Evolutionary conservation across 2,113 vertebrate species (phyloP).

Genomic region (Tragelaphus scriptus): DNA sequence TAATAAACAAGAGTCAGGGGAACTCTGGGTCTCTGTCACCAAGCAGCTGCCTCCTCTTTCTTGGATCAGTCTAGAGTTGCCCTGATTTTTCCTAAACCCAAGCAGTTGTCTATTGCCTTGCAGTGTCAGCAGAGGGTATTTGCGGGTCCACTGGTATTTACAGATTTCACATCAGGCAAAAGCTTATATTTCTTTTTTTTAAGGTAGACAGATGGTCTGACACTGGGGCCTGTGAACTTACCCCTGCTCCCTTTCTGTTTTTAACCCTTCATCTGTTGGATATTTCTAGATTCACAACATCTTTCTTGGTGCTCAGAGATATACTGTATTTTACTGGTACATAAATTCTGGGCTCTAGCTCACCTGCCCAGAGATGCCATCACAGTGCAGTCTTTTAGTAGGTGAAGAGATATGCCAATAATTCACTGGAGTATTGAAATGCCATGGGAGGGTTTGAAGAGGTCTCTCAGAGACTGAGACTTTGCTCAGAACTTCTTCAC

Average conservation of each 20-base stretch:
- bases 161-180: conserved; percentile 37
- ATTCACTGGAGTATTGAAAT: not conserved
- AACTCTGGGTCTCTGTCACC: not conserved
- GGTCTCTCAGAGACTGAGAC: not conserved
- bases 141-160: not conserved
- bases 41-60: conserved; percentile 61
- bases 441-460: not conserved
- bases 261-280: conserved; percentile 28
- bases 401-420: not conserved
- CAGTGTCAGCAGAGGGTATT: conserved; percentile 29
- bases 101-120: conserved; percentile 51
- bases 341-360: not conserved
- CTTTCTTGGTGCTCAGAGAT: not conserved
- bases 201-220: conserved; percentile 13
- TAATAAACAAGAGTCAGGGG: conserved; percentile 13
- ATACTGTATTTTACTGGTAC: not conserved
- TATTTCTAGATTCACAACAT: not conserved
- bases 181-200: not conserved
- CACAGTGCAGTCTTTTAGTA: not conserved
- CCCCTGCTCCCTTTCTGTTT: not conserved
- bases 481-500: not conserved
- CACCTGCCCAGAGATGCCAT: not conserved
- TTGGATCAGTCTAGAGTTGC: conserved; percentile 56
- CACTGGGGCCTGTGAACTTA: not conserved
- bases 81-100: conserved; percentile 46